Conservation (phyloP, 2,888 invertebrate species). For the Hyposoter didymator region DNA sequence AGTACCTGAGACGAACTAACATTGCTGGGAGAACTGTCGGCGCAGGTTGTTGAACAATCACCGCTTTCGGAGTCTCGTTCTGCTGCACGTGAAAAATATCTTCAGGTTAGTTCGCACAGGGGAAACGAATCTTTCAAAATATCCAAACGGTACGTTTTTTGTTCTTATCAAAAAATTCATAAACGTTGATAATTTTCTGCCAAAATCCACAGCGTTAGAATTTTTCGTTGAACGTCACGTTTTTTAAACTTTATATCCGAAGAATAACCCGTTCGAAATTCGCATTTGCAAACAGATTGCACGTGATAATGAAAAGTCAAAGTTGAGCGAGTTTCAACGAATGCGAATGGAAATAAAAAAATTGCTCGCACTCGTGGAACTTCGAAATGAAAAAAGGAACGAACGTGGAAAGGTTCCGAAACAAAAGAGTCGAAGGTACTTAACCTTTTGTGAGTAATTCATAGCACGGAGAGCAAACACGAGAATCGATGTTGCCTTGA, state of each 20-base stretch:
- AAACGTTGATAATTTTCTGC: background rate
- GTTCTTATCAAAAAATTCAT: background rate
- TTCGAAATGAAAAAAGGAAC: background rate
- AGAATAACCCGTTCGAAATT: background rate
- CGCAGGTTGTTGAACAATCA: slow-evolving; percentile 78
- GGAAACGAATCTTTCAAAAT: background rate
- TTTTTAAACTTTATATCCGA: background rate
- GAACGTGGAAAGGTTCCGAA: background rate
- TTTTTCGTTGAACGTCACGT: background rate
- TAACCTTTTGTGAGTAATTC: slow-evolving; percentile 86
- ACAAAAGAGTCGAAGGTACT: slow-evolving; percentile 29
- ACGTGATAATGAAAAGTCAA: background rate
- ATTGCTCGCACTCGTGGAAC: too few species aligned
- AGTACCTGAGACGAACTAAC: slow-evolving; percentile 81
- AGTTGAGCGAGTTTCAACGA: background rate
- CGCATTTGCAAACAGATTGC: background rate
- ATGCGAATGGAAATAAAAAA: background rate
- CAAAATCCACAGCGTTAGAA: background rate
- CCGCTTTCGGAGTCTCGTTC: slow-evolving; percentile 78
- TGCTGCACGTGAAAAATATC: slow-evolving; percentile 72
- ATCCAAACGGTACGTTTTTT: background rate
- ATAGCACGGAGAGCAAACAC: slow-evolving; percentile 91
- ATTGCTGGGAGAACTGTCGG: slow-evolving; percentile 71
- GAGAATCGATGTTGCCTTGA: slow-evolving; percentile 90
- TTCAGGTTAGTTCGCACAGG: background rate